These are phyloP conservation scores for Bagarius yarrelli DNA, from an alignment of 2,113 vertebrate species.

Conservation along the genomic window DNA sequence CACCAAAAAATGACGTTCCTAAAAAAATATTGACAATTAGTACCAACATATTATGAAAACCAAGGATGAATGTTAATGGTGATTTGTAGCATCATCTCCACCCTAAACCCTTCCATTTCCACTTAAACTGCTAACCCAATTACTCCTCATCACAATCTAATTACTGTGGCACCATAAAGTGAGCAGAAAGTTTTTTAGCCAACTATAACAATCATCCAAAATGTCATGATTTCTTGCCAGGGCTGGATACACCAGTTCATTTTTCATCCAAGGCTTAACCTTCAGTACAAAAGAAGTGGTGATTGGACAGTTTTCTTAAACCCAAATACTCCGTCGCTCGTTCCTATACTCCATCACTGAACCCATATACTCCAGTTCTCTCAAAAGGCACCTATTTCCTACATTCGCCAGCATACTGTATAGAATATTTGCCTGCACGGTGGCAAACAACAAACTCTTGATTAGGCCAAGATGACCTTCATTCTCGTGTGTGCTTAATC, in stretches of 20 bases:
- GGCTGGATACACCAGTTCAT: not conserved
- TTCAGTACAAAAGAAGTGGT: not conserved
- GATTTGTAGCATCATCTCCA: slow-evolving; percentile 1
- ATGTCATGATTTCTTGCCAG: slow-evolving; percentile 34
- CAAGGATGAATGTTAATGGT: not conserved
- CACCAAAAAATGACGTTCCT: not conserved
- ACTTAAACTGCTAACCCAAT: slow-evolving; percentile 48
- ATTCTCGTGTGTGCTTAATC: slow-evolving; percentile 4
- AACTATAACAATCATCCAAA: slow-evolving; percentile 47
- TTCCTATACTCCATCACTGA: too few relatives aligned
- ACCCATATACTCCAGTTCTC: slow-evolving; percentile 9
- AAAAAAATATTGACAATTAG: not conserved
- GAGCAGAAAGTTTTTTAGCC: slow-evolving; percentile 50
- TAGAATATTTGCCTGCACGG: slow-evolving; percentile 7
- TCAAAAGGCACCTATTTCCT: slow-evolving; percentile 14
- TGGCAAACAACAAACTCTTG: slow-evolving; percentile 22
- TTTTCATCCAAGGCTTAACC: not conserved
- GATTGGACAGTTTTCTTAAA: not conserved
- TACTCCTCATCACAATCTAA: slow-evolving; percentile 51
- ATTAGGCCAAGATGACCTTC: slow-evolving; percentile 17
- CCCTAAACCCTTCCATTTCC: slow-evolving; percentile 32
- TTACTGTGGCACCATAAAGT: slow-evolving; percentile 49
- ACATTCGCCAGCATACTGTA: not conserved
- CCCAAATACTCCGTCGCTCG: slow-evolving; percentile 1
- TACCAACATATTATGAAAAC: not conserved